Base-by-base conservation (phyloP, 1,140 invertebrate genomes). In the Drosophila kepulauana region DNA sequence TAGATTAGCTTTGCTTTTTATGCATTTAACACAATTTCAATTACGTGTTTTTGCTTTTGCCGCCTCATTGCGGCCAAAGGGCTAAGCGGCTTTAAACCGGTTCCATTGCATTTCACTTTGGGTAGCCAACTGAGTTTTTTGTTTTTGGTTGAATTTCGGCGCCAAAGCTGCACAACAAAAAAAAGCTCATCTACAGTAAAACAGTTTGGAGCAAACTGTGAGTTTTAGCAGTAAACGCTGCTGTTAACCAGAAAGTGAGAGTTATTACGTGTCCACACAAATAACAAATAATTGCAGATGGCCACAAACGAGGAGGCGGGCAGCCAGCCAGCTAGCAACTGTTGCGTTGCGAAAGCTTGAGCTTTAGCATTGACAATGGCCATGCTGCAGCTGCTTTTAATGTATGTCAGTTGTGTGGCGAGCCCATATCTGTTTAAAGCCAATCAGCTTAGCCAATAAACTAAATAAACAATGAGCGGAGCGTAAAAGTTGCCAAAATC, bases 81-180 rank as follows among this genome's bases (percentile, higher is more conserved):
- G 84, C 75, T 81, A 81, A 73, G 59, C 33, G 35, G 20, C 5
- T 8, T 8, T 5, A n/a, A 70, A 58, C 84, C 81, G 78, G 84
- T 75, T 66, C 65, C 62, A 66, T 54, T 88, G 84, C 84, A 87
- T 87, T 87, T 88, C 84, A 71, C 81, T 85, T 78, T 65, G n/a
- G 45, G 51, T 48, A 52, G 1, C 3, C 35, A 65, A 62, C 45
- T 28, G 58, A 30, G 35, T 61, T 86, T 81, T 16, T 71, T 38
- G 28, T 52, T 86, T 81, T 77, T 11, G 20, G 75, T 51, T 51
- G n/a, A 59, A 52, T 51, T 64, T 71, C 58, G 59, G 59, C 73
- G 8, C 25, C 57, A 62, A 54, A 63, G 70, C 69, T 52, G 52
- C 82, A 73, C 41, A 75, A 25, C 41, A 38, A 38, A 33, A 7